Conservation (phyloP, 2,888 invertebrate genomes). For the Incurvaria masculella region DNA sequence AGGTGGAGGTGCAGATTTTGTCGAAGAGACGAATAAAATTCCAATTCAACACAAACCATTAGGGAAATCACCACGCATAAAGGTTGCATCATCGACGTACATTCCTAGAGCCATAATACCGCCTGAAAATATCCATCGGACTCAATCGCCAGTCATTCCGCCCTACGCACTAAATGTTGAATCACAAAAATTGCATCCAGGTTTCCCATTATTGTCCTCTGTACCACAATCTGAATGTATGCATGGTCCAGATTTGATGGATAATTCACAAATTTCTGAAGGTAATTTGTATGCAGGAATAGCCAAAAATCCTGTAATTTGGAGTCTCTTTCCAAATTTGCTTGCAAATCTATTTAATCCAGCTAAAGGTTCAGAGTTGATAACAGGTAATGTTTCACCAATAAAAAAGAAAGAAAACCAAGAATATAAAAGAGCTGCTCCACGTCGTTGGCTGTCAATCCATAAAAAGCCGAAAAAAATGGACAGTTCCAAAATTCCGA, state of each 20-base stretch:
- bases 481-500: slow-evolving; percentile 57
- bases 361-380: slow-evolving; percentile 59
- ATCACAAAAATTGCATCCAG: slow-evolving; percentile 39
- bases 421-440: slow-evolving; percentile 49
- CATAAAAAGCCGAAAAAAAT: slow-evolving; percentile 29
- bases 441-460: slow-evolving; percentile 20
- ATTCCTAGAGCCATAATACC: slow-evolving; percentile 30
- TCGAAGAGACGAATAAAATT: slow-evolving; percentile 36
- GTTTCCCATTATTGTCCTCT: slow-evolving; percentile 45
- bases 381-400: slow-evolving; percentile 42
- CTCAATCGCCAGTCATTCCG: slow-evolving; percentile 26
- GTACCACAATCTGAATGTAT: slow-evolving; percentile 54
- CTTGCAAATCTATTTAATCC: slow-evolving; percentile 53
- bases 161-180: slow-evolving; percentile 21
- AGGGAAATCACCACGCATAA: slow-evolving; percentile 44
- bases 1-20: slow-evolving; percentile 21
- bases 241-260: slow-evolving; percentile 50
- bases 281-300: slow-evolving; percentile 40
- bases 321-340: slow-evolving; percentile 40
- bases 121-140: slow-evolving; percentile 29
- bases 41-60: slow-evolving; percentile 49
- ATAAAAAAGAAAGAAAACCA: slow-evolving; percentile 39
- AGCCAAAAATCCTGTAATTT: slow-evolving; percentile 44
- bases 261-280: slow-evolving; percentile 46
- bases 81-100: slow-evolving; percentile 29